A percentile compares a stretch with the other conserved stretches of the same genome.
phyloP scores from a whole-genome alignment of 2,113 vertebrate genomes.

The Etheostoma cragini region DNA sequence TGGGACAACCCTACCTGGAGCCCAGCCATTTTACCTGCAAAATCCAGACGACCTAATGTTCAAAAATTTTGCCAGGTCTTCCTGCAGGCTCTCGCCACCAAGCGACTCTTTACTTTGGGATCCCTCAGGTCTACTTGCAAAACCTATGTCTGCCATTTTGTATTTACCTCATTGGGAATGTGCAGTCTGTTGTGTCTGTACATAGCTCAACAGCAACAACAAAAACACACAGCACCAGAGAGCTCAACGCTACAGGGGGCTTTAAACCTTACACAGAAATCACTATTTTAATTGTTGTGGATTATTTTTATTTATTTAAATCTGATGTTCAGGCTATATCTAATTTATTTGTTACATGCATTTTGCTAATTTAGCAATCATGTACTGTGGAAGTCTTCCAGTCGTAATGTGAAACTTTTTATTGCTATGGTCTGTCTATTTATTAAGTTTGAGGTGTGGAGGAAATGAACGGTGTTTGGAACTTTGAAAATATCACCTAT shows the following conservation, averaged over 20 bases:
- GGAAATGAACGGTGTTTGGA: slow-evolving; percentile 30
- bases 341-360: slow-evolving; percentile 64
- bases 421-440: slow-evolving; percentile 66
- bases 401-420: slow-evolving; percentile 68
- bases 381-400: slow-evolving; percentile 81
- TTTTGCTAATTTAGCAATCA: slow-evolving; percentile 75
- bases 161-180: slow-evolving; percentile 70
- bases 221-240: slow-evolving; percentile 44
- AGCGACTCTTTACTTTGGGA: slow-evolving; percentile 80
- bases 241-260: slow-evolving; percentile 56
- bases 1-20: slow-evolving; percentile 25
- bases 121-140: slow-evolving; percentile 88
- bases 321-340: slow-evolving; percentile 63
- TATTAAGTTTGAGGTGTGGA: slow-evolving; percentile 51
- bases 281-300: slow-evolving; percentile 59
- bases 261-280: slow-evolving; percentile 76
- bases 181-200: slow-evolving; percentile 60
- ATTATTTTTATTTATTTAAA: slow-evolving; percentile 60
- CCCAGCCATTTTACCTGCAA: slow-evolving; percentile 56
- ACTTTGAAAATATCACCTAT: slow-evolving; percentile 30
- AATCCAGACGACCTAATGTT: slow-evolving; percentile 63
- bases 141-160: slow-evolving; percentile 67
- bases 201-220: slow-evolving; percentile 27
- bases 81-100: slow-evolving; percentile 75
- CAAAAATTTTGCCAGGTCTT: slow-evolving; percentile 81